phyloP scores from a whole-genome alignment of 2,113 vertebrate genomes.

The Corythaeola cristata region DNA sequence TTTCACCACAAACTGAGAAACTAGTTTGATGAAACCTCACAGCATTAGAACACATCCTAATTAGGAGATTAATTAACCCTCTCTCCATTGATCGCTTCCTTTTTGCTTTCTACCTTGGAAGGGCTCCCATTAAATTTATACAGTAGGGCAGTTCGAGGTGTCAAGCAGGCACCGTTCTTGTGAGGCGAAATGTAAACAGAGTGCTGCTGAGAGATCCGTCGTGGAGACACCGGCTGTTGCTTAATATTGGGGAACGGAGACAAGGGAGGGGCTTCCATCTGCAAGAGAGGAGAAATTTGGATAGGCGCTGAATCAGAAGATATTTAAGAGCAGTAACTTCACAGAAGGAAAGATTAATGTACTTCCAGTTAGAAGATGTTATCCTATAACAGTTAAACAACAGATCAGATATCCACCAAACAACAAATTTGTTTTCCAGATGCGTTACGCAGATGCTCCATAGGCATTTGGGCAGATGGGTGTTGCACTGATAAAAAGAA shows the following conservation, averaged over 20 bases:
- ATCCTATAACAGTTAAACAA: not conserved
- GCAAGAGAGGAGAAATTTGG: not conserved
- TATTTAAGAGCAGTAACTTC: not conserved
- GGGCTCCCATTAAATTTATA: conserved; percentile 93
- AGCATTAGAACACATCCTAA: not conserved
- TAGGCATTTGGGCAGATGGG: not conserved
- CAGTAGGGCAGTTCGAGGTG: conserved; percentile 80
- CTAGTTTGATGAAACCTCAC: not conserved
- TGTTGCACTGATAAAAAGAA: accelerated
- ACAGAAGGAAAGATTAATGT: not conserved
- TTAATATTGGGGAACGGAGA: conserved; percentile 91
- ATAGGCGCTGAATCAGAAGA: no score
- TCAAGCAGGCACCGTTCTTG: conserved; percentile 83
- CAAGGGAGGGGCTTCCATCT: conserved; percentile 88
- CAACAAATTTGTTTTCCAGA: not conserved
- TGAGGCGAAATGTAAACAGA: conserved; percentile 91
- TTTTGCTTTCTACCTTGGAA: conserved; percentile 81
- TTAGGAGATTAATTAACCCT: not conserved
- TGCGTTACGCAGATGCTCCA: not conserved
- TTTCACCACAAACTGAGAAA: not conserved
- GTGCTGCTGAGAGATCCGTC: conserved; percentile 90
- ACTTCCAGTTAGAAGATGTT: not conserved
- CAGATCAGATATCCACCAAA: not conserved
- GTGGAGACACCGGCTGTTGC: conserved; percentile 87
- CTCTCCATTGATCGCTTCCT: not conserved